Base-by-base conservation (phyloP, 2,113 vertebrate species). In the Irena cyanogastra region DNA sequence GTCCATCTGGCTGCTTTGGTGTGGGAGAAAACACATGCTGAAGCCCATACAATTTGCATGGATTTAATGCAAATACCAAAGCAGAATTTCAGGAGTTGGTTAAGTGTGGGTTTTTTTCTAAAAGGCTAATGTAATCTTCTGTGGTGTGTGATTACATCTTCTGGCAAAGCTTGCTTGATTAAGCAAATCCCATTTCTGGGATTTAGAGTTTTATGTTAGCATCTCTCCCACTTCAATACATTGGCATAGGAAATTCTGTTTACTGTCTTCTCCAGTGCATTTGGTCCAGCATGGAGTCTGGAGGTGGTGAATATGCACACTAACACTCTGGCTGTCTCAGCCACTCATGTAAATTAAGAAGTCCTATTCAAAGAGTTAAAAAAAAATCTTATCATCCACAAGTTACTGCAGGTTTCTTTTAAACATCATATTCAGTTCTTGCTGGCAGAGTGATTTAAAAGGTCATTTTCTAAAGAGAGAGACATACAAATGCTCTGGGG, bases 41-140 rank as follows among this genome's bases (percentile, higher is more conserved):
- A 88, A 87, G 41, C 75, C 68, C 56, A 26, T 83, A 54, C 31
- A 26, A 37, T 95, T 94, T 93, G 47, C 92, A 88, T 86, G 64
- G 77, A 70, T 74, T 93, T 70, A 74, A 95, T 93, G 92, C 85
- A 94, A 95, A 93, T 94, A 66, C n/a, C 18, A 20, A 90, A 94
- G 79, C 81, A 86, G 90, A 92, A 93, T 83, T 93, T 91, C 92
- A 90, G 88, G 93, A 80, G 84, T 81, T 95, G 83, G 60, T 66
- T 61, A 69, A 49, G 50, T 68, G 60, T 59, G 54, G 20, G 0
- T 0, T 44, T 65, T 61, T 80, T 92, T 71, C 54, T 79, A 90
- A 89, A 92, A 76, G 88, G 60, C 71, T 83, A 63, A 80, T 76
- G 66, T 42, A 39, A 85, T 85, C 52, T 35, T 84, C 74, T 68